Evolutionary conservation across 2,888 invertebrate species (phyloP).

Genomic region (Germaria angustata): DNA sequence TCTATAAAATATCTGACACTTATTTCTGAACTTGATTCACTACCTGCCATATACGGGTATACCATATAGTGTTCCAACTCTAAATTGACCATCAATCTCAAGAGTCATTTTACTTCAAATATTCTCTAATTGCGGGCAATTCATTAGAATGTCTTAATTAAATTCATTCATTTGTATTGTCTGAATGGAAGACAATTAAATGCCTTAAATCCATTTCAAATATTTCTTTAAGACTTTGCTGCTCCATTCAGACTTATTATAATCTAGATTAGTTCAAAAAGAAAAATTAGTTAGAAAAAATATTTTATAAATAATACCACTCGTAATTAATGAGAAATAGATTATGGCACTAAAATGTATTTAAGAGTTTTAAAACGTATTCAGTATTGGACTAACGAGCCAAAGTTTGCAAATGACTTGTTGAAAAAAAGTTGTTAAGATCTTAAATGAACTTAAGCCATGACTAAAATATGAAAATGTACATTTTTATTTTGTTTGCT

Average conservation of each 20-base stretch:
- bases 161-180: conserved; percentile 25
- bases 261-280: conserved; percentile 28
- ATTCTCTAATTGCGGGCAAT: conserved; percentile 24
- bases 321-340: conserved; percentile 35
- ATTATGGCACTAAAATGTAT: conserved; percentile 19
- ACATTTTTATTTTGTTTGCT: conserved; percentile 24
- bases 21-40: background rate
- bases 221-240: background rate
- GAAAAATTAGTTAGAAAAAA: background rate
- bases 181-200: background rate
- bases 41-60: background rate
- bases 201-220: background rate
- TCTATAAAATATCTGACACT: too few species aligned
- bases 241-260: background rate
- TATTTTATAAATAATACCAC: conserved; percentile 21
- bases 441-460: background rate
- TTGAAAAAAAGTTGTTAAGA: conserved; percentile 31
- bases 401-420: conserved; percentile 50
- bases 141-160: conserved; percentile 19
- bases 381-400: conserved; percentile 17
- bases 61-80: background rate
- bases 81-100: conserved; percentile 12
- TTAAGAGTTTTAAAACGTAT: conserved; percentile 20
- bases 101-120: background rate
- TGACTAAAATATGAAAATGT: conserved; percentile 7